Conservation (phyloP, 2,113 vertebrate genomes). For the Brachyistius frenatus region DNA sequence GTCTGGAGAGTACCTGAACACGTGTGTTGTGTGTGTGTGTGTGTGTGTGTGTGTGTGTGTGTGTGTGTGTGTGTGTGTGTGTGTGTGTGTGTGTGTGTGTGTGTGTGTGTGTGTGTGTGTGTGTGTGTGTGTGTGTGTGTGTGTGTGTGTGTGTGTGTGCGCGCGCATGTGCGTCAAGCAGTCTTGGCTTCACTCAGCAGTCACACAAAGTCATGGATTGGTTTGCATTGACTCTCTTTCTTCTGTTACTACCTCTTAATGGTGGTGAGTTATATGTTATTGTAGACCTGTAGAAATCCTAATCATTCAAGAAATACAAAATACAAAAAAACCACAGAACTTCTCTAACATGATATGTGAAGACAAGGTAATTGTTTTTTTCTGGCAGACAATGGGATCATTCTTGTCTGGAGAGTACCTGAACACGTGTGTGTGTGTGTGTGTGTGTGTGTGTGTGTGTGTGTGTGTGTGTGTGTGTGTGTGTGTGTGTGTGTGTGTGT, state of each 20-base stretch:
- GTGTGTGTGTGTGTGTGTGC: neutral
- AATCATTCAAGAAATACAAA: neutral
- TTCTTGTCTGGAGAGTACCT: constrained; percentile 2
- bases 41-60: no score
- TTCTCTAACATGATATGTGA: neutral
- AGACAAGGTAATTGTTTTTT: neutral
- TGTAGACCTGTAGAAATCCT: neutral
- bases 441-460: neutral
- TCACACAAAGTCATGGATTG: constrained; percentile 37
- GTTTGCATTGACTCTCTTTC: constrained; percentile 1
- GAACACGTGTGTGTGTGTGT: no score
- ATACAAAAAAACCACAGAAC: neutral
- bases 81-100: neutral
- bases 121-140: no score
- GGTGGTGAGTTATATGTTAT: constrained; percentile 58
- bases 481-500: no score
- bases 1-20: neutral
- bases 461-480: no score
- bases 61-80: neutral
- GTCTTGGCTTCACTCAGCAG: neutral
- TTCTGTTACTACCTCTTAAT: constrained; percentile 21
- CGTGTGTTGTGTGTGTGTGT: no score
- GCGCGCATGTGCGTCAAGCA: neutral
- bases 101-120: no score
- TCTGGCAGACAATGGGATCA: neutral